Conservation (phyloP, 2,797 vertebrate genomes). For the Sebastes oblongus region DNA sequence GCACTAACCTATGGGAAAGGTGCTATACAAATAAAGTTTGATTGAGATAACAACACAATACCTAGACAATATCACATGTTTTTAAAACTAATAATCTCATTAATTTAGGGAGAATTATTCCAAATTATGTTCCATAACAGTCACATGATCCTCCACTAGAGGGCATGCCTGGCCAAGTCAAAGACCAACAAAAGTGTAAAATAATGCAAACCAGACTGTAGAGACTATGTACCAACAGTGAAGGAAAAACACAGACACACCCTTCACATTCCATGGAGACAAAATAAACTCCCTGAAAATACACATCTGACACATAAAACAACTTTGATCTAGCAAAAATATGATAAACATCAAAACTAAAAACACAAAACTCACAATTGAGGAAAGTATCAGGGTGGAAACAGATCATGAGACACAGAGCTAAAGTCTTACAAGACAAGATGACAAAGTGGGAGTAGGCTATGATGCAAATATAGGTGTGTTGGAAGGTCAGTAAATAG, state of each 20-base stretch:
- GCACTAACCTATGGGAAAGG: too few species aligned
- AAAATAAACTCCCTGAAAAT: background rate
- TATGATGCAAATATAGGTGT: slow-evolving; percentile 51
- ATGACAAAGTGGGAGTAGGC: slow-evolving; percentile 29
- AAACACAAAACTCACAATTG: slow-evolving; percentile 6
- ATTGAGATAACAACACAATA: background rate
- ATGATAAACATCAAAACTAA: background rate
- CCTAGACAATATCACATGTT: background rate
- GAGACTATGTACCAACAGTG: slow-evolving; percentile 25
- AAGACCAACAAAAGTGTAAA: slow-evolving; percentile 32
- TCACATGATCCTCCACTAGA: slow-evolving; percentile 65
- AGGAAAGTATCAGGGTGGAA: background rate
- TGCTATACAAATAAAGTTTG: too few species aligned
- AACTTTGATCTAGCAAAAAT: background rate
- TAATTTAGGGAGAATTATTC: background rate
- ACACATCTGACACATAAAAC: background rate
- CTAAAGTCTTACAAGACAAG: background rate
- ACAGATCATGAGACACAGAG: slow-evolving; percentile 2
- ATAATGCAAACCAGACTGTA: slow-evolving; percentile 55
- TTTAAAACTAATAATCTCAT: background rate
- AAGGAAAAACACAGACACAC: slow-evolving; percentile 78
- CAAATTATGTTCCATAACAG: background rate
- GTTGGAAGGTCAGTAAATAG: slow-evolving; percentile 21
- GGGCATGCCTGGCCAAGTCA: slow-evolving; percentile 41
- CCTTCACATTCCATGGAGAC: slow-evolving; percentile 63